Base-by-base conservation (phyloP, 2,888 invertebrate genomes). In the Aquatica leii region DNA sequence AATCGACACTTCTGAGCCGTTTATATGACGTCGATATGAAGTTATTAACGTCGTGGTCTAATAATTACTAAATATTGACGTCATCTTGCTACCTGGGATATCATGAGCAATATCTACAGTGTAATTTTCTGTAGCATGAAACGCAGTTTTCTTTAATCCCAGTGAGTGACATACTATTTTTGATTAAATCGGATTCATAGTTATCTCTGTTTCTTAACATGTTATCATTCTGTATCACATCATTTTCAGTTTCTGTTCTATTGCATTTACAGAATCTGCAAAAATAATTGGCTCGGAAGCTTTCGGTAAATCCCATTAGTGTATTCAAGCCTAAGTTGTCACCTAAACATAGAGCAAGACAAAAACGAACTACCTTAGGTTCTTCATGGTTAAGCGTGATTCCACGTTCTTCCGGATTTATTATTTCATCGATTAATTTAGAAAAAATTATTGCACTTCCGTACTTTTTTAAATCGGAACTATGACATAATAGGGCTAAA, bases 251-350 rank as follows among this genome's bases (percentile, higher is more conserved):
- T 43, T 43, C 43, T 4, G 4, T 18, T 14, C 2, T 5, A 43
- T 15, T 6, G 51, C 18, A 12, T 58, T 18, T 20, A 17, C 71
- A 72, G 57, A 71, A 68, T 34, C 73, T 58, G 52, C 73, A 72
- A 46, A 37, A 69, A 55, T 56, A 62, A 41, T 52, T 70, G 1
- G 69, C 54, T 6, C 65, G 51, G 64, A 72, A 73, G 50, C 65
- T 66, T 54, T 73, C 69, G 1, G 62, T 62, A 56, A 71, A 71
- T 17, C 69, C 73, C 9, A 72, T 41, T 24, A 74, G 59, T 1
- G 62, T 9, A 9, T 43, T 43, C 15, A 43, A 43, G 5, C 43
- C 43, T 14, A 43, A 15, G 14, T 43, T 43, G 15, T 43, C 43
- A 12, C 43, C 14, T 14, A 15, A 15, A 2, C 5, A 5, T 12